Evolutionary conservation across 2,888 invertebrate genomes (phyloP), one percentile per base, ranked within the genome.

Genomic region (Drosophila austrosaltans): DNA sequence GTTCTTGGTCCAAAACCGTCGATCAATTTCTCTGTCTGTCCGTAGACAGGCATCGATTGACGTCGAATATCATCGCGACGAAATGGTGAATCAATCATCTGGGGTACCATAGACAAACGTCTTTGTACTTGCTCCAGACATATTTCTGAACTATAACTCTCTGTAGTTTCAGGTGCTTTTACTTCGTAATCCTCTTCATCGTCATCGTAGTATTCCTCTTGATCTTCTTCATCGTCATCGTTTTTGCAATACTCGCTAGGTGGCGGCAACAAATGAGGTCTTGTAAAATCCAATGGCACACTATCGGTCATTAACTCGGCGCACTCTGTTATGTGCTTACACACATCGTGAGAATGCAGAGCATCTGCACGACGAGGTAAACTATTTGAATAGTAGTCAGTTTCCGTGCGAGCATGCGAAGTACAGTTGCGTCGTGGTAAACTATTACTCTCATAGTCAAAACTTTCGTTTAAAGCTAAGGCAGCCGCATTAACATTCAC

Each of bases 371-470:
- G 78, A 1, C 92, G 81, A 0, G 93, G 92, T 75, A 93, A 75
- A 67, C 93, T 93, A 36, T 92, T 90, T 2, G 92, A 91, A 42
- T 89, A 91, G 72, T 90, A 91, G 58, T 92, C 92, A 20, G 91
- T 90, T 40, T 92, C 91, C 42, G 90, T 79, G 12, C 90, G 90
- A 2, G 72, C 80, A 62, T 92, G 91, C 61, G 92, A 91, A 53
- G 90, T 90, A 73, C 92, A 93, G 2, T 92, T 79, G 1, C 92
- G 84, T 0, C 92, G 87, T 0, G 92, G 92, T 63, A 93, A 78
- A 70, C 92, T 93, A 53, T 93, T 92, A 70, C 92, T 90, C 70
- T 93, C 92, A 68, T 92, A 92, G 53, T 91, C 92, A 63, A 92
- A 90, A 48, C 88, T 88, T 60, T 87, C 89, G 8, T 89, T 87